Evolutionary conservation across 2,888 invertebrate genomes (phyloP).

Genomic region (Pycnomerus fuliginosus): DNA sequence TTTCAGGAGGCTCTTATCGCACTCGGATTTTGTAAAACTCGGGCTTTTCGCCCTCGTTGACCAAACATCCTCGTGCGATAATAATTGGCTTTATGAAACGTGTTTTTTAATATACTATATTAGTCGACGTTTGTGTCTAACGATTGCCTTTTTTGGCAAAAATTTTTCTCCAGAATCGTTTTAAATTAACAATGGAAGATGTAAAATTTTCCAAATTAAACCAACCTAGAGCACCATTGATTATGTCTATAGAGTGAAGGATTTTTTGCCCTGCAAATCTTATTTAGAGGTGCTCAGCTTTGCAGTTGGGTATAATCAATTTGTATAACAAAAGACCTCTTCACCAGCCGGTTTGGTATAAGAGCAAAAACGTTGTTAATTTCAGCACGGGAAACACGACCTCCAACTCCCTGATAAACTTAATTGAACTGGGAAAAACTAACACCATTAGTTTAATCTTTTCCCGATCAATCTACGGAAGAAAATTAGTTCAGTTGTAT

Average conservation of each 20-base stretch:
- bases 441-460: conserved; percentile 12
- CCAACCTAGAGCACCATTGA: conserved; percentile 15
- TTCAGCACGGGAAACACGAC: conserved; percentile 5
- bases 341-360: conserved; percentile 8
- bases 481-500: no score
- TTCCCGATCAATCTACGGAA: conserved; percentile 18
- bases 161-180: no score
- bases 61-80: no score
- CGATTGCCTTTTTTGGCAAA: no score
- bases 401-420: conserved; percentile 11
- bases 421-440: conserved; percentile 17
- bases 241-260: conserved; percentile 7
- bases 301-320: conserved; percentile 13
- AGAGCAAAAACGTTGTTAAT: conserved; percentile 17
- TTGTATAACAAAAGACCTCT: conserved; percentile 17
- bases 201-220: no score
- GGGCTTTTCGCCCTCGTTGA: no score
- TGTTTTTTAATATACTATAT: no score
- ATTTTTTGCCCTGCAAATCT: conserved; percentile 10
- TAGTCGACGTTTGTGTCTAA: no score
- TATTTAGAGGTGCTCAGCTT: conserved; percentile 4
- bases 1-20: no score
- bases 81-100: no score
- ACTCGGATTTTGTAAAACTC: no score
- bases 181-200: no score